A percentile compares a stretch with the other conserved stretches of the same genome.
Conservation (phyloP, 2,113 vertebrate species). For the Xerus inauris region DNA sequence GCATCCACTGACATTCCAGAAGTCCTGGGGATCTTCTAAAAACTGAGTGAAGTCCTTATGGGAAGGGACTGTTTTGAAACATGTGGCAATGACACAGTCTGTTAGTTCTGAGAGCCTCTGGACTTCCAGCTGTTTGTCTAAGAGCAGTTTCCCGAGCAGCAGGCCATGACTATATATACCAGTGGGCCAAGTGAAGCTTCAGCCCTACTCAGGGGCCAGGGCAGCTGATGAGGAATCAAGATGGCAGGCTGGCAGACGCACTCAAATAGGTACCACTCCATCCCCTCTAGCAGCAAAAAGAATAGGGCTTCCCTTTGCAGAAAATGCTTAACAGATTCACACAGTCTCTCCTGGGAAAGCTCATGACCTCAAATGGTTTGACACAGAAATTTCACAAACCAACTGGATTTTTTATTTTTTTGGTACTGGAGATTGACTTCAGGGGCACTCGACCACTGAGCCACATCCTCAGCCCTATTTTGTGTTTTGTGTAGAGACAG, state of each 20-base stretch:
- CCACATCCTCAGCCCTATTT: no score
- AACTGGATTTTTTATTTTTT: neutral
- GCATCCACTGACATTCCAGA: neutral
- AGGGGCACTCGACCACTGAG: no score
- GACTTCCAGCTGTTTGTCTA: neutral
- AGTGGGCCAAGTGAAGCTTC: neutral
- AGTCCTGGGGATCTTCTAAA: neutral
- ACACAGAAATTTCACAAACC: neutral
- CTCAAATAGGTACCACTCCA: neutral
- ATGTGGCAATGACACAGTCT: neutral
- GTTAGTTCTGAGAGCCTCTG: neutral
- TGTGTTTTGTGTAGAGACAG: no score
- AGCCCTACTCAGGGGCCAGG: neutral
- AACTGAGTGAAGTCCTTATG: neutral
- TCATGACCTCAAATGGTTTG: neutral
- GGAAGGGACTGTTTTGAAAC: neutral
- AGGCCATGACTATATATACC: neutral
- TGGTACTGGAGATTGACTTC: no score
- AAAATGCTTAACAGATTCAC: neutral
- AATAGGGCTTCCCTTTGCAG: neutral
- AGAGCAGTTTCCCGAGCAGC: neutral
- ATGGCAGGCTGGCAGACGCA: rapidly evolving
- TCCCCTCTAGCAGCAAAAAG: neutral
- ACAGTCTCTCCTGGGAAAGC: neutral
- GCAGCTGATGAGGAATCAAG: rapidly evolving